Conservation (phyloP, 2,888 invertebrate genomes). For the Nomada fabriciana region DNA sequence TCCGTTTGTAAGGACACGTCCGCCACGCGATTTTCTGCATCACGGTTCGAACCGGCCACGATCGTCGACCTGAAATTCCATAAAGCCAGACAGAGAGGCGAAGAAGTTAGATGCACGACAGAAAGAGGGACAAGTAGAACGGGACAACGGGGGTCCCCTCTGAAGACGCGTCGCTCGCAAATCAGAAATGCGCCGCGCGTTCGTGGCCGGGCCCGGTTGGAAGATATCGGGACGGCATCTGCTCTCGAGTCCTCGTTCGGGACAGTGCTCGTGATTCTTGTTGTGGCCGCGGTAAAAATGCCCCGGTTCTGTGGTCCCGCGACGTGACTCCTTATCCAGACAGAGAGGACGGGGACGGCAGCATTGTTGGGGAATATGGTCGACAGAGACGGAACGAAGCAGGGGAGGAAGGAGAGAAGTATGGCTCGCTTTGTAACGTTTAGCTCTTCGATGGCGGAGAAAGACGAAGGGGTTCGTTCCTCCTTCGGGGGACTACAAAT, state of each 20-base stretch:
- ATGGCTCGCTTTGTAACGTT: conserved; percentile 63
- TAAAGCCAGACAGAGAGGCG: conserved; percentile 2
- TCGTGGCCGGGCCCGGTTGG: conserved; percentile 51
- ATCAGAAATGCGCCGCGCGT: conserved; percentile 70
- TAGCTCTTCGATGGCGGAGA: conserved; percentile 37
- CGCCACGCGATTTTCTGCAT: conserved; percentile 1
- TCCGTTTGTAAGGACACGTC: conserved; percentile 23
- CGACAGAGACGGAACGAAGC: neutral
- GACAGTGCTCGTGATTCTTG: conserved; percentile 68
- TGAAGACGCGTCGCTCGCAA: conserved; percentile 62
- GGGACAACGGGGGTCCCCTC: conserved; percentile 47
- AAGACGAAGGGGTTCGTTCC: conserved; percentile 49
- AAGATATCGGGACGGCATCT: conserved; percentile 70
- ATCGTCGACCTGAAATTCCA: conserved; percentile 41
- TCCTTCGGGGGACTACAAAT: conserved; percentile 77
- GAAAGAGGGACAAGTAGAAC: conserved; percentile 1
- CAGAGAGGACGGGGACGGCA: neutral
- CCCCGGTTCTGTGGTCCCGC: conserved; percentile 60
- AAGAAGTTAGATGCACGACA: neutral
- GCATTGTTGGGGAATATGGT: neutral
- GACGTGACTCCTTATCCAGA: conserved; percentile 45
- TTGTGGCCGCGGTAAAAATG: conserved; percentile 67
- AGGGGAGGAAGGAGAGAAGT: neutral
- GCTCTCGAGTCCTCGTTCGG: conserved; percentile 52
- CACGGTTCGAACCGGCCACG: conserved; percentile 7